Conservation (phyloP, 1,140 invertebrate genomes). For the Copidosoma floridanum region DNA sequence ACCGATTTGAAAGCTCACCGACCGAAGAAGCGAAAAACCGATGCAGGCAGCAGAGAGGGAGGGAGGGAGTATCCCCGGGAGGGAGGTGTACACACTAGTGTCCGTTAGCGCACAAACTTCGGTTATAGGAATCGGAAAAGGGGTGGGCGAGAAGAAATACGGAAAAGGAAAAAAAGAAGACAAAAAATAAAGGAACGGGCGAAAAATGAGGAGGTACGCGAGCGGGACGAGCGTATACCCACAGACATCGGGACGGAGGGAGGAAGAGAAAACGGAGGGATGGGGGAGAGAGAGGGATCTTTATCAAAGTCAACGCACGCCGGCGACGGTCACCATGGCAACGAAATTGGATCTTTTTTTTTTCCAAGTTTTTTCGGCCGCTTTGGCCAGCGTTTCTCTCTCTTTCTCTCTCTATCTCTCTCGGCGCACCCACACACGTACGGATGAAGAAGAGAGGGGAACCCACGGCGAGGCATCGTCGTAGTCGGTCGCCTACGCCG, state of each 20-base stretch:
- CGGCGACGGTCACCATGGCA: conserved; percentile 49
- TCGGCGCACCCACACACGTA: conserved; percentile 16
- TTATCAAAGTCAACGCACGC: conserved; percentile 56
- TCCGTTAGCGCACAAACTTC: neutral
- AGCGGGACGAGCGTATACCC: too few relatives aligned
- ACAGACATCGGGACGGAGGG: neutral
- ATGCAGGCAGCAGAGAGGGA: too few relatives aligned
- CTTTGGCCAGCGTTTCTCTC: conserved; percentile 56
- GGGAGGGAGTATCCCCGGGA: too few relatives aligned
- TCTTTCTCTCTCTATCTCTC: conserved; percentile 40
- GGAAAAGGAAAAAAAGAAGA: conserved; percentile 7
- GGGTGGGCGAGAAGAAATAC: neutral
- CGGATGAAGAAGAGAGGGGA: neutral
- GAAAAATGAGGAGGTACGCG: too few relatives aligned
- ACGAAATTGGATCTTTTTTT: conserved; percentile 58
- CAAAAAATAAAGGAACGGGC: conserved; percentile 22
- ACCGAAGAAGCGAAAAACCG: too few relatives aligned
- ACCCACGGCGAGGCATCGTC: conserved; percentile 9
- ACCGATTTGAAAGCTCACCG: too few relatives aligned
- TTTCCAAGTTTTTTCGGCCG: conserved; percentile 56
- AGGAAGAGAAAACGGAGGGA: neutral
- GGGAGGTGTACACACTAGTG: too few relatives aligned
- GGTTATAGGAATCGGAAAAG: neutral
- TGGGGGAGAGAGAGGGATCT: conserved; percentile 35
- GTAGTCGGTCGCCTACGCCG: conserved; percentile 22